A percentile compares a stretch with the other conserved stretches of the same genome.
Evolutionary conservation across 2,888 invertebrate species (phyloP).

Genomic region (Platypus cylindrus): DNA sequence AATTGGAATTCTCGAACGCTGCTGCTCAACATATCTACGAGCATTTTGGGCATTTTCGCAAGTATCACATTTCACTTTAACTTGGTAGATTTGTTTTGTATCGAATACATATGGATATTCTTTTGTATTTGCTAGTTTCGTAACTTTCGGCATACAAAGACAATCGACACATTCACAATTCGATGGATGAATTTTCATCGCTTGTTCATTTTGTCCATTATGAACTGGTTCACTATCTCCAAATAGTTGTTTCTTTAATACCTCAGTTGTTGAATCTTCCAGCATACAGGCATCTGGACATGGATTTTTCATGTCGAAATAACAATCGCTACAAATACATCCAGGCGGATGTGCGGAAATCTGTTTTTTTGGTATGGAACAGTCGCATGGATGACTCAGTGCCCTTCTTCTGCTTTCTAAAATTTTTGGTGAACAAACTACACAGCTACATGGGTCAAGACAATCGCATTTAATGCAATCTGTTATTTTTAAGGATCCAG

Average conservation of each 20-base stretch:
- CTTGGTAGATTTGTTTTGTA: constrained; percentile 21
- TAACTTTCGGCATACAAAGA: constrained; percentile 18
- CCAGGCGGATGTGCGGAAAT: constrained; percentile 10
- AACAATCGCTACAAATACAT: constrained; percentile 13
- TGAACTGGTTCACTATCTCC: background rate
- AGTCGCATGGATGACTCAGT: constrained; percentile 8
- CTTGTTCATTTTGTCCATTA: background rate
- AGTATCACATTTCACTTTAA: constrained; percentile 15
- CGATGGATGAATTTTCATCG: constrained; percentile 10
- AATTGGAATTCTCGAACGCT: constrained; percentile 18
- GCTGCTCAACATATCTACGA: constrained; percentile 12
- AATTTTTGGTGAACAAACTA: constrained; percentile 7
- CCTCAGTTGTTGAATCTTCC: too few species aligned
- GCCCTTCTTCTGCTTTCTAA: background rate
- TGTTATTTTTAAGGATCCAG: constrained; percentile 10
- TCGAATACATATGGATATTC: constrained; percentile 18
- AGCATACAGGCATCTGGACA: constrained; percentile 5
- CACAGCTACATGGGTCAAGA: constrained; percentile 15
- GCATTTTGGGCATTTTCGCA: constrained; percentile 18
- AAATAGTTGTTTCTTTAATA: background rate
- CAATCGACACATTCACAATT: constrained; percentile 23
- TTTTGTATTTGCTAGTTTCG: constrained; percentile 17
- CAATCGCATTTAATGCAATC: constrained; percentile 17
- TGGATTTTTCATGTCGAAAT: constrained; percentile 9
- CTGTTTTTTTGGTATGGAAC: constrained; percentile 5